Conservation (phyloP, 2,113 vertebrate species). For the Colossoma macropomum region DNA sequence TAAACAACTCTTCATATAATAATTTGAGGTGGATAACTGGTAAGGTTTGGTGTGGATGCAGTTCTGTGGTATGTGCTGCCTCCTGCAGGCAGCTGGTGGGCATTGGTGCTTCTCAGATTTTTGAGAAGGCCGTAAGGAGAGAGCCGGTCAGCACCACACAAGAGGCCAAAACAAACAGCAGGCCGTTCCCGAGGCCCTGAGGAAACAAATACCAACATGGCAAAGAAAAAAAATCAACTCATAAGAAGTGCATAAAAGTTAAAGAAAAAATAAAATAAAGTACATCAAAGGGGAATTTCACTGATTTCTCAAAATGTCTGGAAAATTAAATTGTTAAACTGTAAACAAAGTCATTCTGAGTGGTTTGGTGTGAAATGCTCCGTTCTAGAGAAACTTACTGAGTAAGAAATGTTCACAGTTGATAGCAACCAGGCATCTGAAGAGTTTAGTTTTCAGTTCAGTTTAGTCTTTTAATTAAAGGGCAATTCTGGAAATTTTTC, state of each 20-base stretch:
- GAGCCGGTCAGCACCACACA: constrained; percentile 81
- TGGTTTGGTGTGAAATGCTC: no score
- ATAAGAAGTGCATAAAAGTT: not conserved
- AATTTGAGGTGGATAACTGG: not conserved
- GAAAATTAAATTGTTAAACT: no score
- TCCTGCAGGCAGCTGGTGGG: constrained; percentile 41
- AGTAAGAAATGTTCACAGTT: no score
- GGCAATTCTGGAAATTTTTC: no score
- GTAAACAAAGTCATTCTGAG: no score
- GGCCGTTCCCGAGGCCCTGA: constrained; percentile 81
- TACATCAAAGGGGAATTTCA: no score
- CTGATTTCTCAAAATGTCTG: no score
- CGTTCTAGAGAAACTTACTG: no score
- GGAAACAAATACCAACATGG: constrained; percentile 25
- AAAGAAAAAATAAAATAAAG: no score
- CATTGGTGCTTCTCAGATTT: constrained; percentile 62
- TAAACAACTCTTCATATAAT: not conserved
- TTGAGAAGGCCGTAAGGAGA: constrained; percentile 83
- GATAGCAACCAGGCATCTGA: no score
- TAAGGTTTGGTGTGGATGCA: not conserved
- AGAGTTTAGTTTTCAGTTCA: no score
- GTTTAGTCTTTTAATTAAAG: no score
- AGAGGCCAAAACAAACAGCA: constrained; percentile 77
- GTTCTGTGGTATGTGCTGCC: not conserved
- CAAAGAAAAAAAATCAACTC: not conserved